phyloP scores from a whole-genome alignment of 2,797 vertebrate species.

The Darevskia mixta region DNA sequence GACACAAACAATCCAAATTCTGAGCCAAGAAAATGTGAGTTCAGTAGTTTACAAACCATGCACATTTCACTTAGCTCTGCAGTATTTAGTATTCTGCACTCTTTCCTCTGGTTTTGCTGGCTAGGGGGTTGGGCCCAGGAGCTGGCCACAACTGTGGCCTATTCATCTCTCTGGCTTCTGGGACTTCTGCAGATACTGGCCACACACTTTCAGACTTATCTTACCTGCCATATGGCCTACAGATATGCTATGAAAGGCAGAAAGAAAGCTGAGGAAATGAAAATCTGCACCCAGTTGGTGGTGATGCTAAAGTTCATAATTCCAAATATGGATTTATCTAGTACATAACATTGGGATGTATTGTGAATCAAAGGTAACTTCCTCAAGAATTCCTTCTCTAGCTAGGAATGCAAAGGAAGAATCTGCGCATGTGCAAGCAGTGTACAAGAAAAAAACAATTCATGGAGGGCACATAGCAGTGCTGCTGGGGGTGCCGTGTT shows the following conservation, averaged over 20 bases:
- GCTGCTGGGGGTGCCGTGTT: no score
- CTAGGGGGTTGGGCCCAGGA: not conserved
- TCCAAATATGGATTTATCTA: not conserved
- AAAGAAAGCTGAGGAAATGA: not conserved
- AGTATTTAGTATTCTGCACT: not conserved
- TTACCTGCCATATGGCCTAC: not conserved
- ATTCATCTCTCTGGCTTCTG: not conserved
- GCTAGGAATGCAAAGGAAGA: not conserved
- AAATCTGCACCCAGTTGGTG: not conserved
- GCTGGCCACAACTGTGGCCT: not conserved
- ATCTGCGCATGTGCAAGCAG: no score
- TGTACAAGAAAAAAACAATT: no score
- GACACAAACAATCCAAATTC: not conserved
- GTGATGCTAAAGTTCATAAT: not conserved
- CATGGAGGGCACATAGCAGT: no score
- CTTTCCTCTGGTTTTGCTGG: not conserved
- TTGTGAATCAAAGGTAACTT: not conserved
- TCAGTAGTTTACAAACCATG: not conserved
- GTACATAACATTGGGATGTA: not conserved
- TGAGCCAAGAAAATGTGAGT: not conserved
- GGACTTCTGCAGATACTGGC: not conserved
- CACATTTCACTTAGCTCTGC: not conserved
- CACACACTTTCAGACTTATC: not conserved
- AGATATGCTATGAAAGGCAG: not conserved
- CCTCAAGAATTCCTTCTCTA: not conserved